Evolutionary conservation across 2,888 invertebrate species (phyloP), one percentile per base, ranked within the genome.

Genomic region (Phania funesta): DNA sequence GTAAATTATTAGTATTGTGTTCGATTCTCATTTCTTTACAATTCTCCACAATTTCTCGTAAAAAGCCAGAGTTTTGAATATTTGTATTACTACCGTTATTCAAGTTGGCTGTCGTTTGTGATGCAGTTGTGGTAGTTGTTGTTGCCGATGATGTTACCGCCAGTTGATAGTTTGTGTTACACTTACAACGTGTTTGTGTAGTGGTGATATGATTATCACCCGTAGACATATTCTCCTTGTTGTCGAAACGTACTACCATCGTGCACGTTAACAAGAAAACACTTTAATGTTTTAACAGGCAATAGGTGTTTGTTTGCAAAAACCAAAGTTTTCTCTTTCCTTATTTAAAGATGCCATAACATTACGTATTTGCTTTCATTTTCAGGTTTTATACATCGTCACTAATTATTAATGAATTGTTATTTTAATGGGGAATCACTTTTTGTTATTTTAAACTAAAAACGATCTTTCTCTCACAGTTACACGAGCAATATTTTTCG

Each of bases 11-110:
- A 16, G 84, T 81, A 80, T 91, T 91, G 26, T 86, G 85, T 62
- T 90, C 88, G 3, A 91, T 88, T 67, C 88, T 90, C 24, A 89
- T 87, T 68, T 90, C 90, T 84, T 91, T 91, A 77, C 86, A 87
- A 70, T 90, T 91, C 29, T 89, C 90, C n/a, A 91, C 85, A 22
- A 90, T 84, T 80, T 90, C 89, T 29, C 86, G 86, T 48, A 71
- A 60, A 38, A 8, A 56, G 38, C 13, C 29, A 29, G 62, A 52
- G 6, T 52, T 52, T 64, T 20, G 24, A n/a, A 48, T 65, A 60
- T 20, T 13, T 9, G n/a, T 8, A 54, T 29, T 32, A 52, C 60
- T 68, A 50, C 52, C 60, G 54, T 52, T 62, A 50, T 20, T 54
- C 6, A 16, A 38, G n/a, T 8, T 58, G 8, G 22, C 48, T 18